Evolutionary conservation across 2,888 invertebrate species (phyloP).

Genomic region (Chymomyza caudatula): DNA sequence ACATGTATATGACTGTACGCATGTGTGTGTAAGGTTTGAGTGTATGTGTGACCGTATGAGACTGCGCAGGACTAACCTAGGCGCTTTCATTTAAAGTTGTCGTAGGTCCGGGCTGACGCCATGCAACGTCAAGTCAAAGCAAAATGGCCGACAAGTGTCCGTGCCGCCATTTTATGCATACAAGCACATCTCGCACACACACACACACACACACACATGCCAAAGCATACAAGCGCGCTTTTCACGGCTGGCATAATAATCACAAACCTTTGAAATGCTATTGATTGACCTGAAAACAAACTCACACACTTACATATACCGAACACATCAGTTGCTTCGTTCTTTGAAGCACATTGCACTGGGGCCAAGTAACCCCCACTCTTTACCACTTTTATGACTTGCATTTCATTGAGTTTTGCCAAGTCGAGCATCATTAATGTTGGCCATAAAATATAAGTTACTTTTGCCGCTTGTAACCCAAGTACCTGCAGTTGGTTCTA

Average conservation of each 20-base stretch:
- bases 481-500: neutral
- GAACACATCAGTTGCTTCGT: neutral
- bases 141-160: slow-evolving; percentile 57
- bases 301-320: slow-evolving; percentile 1
- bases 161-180: slow-evolving; percentile 39
- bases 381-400: neutral
- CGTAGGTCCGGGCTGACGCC: slow-evolving; percentile 51
- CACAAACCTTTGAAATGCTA: slow-evolving; percentile 56
- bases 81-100: slow-evolving; percentile 46
- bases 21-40: slow-evolving; percentile 6
- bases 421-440: neutral
- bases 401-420: neutral
- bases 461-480: neutral
- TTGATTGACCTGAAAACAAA: slow-evolving; percentile 74
- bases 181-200: slow-evolving; percentile 7
- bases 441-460: neutral
- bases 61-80: slow-evolving; percentile 64
- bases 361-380: neutral
- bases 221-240: slow-evolving; percentile 7
- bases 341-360: neutral
- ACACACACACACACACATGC: slow-evolving; percentile 10
- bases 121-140: slow-evolving; percentile 37
- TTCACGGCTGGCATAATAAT: slow-evolving; percentile 48
- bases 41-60: slow-evolving; percentile 39
- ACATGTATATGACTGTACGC: neutral